Conservation (phyloP, 2,888 invertebrate genomes). For the Tetranychus truncatus region DNA sequence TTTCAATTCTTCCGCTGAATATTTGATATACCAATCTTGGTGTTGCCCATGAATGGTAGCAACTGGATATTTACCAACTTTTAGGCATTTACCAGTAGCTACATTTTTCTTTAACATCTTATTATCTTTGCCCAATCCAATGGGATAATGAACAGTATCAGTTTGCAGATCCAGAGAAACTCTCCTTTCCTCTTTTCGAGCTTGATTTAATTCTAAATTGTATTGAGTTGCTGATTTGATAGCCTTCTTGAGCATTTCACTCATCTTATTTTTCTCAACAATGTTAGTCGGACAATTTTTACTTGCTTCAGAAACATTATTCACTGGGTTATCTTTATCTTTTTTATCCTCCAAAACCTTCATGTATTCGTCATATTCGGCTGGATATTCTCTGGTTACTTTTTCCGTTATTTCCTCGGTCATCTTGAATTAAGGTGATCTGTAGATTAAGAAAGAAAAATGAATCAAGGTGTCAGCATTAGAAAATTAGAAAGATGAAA, state of each 20-base stretch:
- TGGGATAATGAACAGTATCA: slow-evolving; percentile 56
- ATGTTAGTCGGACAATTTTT: background rate
- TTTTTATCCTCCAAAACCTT: slow-evolving; percentile 21
- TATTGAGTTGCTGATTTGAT: slow-evolving; percentile 39
- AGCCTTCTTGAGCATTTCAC: background rate
- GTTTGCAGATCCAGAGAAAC: slow-evolving; percentile 84
- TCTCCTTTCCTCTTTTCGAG: slow-evolving; percentile 49
- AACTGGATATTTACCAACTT: slow-evolving; percentile 53
- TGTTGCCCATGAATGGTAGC: slow-evolving; percentile 91
- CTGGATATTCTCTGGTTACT: slow-evolving; percentile 51
- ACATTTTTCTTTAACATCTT: slow-evolving; percentile 21
- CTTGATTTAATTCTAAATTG: slow-evolving; percentile 66
- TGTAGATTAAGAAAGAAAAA: no score
- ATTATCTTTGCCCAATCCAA: slow-evolving; percentile 29
- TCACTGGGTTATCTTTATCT: background rate
- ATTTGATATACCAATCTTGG: slow-evolving; percentile 62
- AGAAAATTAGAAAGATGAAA: no score
- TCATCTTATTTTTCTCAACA: background rate
- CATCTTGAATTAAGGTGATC: background rate
- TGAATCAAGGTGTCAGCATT: no score
- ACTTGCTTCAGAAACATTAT: background rate
- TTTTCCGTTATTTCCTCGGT: slow-evolving; percentile 79
- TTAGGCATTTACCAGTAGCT: slow-evolving; percentile 31
- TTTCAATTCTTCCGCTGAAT: slow-evolving; percentile 63
- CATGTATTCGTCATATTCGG: slow-evolving; percentile 24